Conservation (phyloP, 2,888 invertebrate species). For the Athetis lepigone region DNA sequence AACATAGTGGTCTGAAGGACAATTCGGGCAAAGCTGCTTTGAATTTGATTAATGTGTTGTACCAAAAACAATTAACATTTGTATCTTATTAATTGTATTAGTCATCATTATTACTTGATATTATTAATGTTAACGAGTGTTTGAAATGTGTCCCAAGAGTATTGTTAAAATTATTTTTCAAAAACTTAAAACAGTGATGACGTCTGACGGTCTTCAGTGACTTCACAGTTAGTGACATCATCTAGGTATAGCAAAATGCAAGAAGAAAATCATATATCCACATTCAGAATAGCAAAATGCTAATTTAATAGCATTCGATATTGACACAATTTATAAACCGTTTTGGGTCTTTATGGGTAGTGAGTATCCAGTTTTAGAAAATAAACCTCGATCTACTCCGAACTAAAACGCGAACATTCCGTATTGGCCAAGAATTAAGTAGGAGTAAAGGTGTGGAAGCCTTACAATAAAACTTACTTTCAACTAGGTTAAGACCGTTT, state of each 20-base stretch:
- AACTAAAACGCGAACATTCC: conserved; percentile 33
- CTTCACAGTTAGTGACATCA: conserved; percentile 74
- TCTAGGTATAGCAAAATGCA: conserved; percentile 22
- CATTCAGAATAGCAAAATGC: conserved; percentile 27
- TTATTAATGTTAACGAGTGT: conserved; percentile 13
- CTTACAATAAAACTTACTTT: conserved; percentile 71
- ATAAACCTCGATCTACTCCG: conserved; percentile 39
- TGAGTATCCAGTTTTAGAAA: conserved; percentile 35
- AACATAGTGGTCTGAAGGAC: conserved; percentile 32
- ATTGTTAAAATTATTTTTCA: conserved; percentile 34
- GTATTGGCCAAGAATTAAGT: conserved; percentile 62
- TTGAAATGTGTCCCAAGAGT: conserved; percentile 23
- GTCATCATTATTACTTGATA: conserved; percentile 19
- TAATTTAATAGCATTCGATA: conserved; percentile 32
- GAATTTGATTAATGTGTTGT: conserved; percentile 28
- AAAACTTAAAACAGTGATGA: conserved; percentile 61
- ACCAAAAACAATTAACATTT: conserved; percentile 29
- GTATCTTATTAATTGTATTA: conserved; percentile 44
- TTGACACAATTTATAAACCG: conserved; percentile 26
- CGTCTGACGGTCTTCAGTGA: conserved; percentile 63
- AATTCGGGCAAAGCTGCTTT: conserved; percentile 9
- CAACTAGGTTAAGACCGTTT: conserved; percentile 80
- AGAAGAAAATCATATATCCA: conserved; percentile 31
- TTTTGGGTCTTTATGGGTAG: conserved; percentile 17
- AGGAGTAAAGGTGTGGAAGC: conserved; percentile 75